Base-by-base conservation (phyloP, 2,797 vertebrate genomes). In the Allobates femoralis region DNA sequence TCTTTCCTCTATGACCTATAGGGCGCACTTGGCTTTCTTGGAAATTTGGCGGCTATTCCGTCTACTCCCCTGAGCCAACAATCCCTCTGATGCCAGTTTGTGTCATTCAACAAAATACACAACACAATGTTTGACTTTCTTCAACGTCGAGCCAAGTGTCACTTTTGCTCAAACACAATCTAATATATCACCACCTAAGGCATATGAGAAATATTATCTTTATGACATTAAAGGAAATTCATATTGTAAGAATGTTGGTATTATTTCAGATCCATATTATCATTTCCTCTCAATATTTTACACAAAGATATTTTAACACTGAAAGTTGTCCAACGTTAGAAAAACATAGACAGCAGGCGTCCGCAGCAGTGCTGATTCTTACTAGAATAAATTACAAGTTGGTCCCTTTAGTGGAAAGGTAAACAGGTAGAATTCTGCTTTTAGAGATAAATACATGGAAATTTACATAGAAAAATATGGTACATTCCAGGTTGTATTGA, bases 1-100 rank as follows among this genome's bases (percentile, higher is more conserved):
- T 87, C 76, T 87, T 84, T 87, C 75, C 76, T 80, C 53, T 53
- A 75, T 84, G 75, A 83, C 67, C 85, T 84, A 77, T 23, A 58
- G 74, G 80, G 64, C 41, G 41, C 79, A 71, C 81, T 76, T 56
- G 64, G 46, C 41, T 79, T 83, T 77, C 71, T 62, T 8, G 32
- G 67, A 58, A 62, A 88, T 46, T 73, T 81, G 69, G 90, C 90
- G 37, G 58, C 81, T 83, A 89, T 91, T 46, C 87, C 76, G 79
- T 90, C 87, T 89, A 71, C 34, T 80, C 83, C 69, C 83, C 23
- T 23, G 64, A 87, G 86, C 32, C 86, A 80, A 30, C 46, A 15
- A 76, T 56, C 58, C 28, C 58, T 80, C 83, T 58, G 32, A 56
- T 62, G 73, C 62, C 67, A 79, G 76, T 11, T 46, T 74, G 74